phyloP scores from a whole-genome alignment of 2,888 invertebrate genomes.

The Odiellus spinosus region DNA sequence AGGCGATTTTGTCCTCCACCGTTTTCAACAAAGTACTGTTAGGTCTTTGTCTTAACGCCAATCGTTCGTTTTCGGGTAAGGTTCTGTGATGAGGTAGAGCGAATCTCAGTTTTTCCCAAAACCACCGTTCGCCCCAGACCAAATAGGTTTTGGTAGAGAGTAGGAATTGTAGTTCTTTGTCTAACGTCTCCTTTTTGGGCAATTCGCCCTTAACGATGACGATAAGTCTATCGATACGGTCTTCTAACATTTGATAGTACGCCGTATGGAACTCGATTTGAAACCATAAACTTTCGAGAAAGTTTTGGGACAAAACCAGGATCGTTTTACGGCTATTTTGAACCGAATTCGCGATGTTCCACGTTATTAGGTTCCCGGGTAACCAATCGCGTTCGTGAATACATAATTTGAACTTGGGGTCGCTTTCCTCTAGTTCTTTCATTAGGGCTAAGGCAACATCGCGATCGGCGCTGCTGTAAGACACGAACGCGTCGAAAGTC shows the following conservation, averaged over 20 bases:
- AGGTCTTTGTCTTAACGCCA: conserved; percentile 12
- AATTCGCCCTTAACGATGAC: conserved; percentile 22
- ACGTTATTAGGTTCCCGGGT: conserved; percentile 21
- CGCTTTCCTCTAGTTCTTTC: conserved; percentile 18
- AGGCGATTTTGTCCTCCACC: conserved; percentile 13
- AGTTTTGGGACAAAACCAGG: conserved; percentile 21
- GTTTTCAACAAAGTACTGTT: conserved; percentile 9
- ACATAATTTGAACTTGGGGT: conserved; percentile 18
- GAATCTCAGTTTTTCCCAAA: conserved; percentile 23
- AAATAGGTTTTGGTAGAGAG: conserved; percentile 23
- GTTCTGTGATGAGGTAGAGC: conserved; percentile 21
- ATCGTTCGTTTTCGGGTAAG: conserved; percentile 5
- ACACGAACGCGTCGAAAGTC: conserved; percentile 21
- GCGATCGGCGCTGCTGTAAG: conserved; percentile 20
- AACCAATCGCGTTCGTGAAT: conserved; percentile 24
- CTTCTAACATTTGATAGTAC: conserved; percentile 23
- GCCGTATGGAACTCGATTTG: conserved; percentile 23
- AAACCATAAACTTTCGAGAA: conserved; percentile 22
- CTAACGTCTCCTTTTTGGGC: conserved; percentile 21
- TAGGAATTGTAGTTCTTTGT: conserved; percentile 21
- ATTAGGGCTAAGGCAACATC: conserved; percentile 19
- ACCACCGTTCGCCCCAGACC: conserved; percentile 22
- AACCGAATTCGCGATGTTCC: conserved; percentile 23
- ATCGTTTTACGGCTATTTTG: conserved; percentile 22
- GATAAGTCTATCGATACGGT: conserved; percentile 22